Conservation (phyloP, 2,113 vertebrate species). For the Proterorhinus semilunaris region DNA sequence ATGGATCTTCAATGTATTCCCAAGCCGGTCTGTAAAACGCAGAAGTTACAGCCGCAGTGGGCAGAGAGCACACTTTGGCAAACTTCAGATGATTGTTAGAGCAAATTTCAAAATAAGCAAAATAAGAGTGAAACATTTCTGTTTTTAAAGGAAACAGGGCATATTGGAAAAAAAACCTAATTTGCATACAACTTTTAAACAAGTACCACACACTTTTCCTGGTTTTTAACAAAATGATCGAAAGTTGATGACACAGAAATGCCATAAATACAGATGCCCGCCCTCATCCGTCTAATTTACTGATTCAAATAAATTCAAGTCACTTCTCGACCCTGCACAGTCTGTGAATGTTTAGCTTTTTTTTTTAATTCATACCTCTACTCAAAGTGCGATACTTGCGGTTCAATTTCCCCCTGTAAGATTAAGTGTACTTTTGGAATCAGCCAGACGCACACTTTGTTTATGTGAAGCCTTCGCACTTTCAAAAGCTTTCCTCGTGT, state of each 20-base stretch:
- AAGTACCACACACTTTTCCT: background rate
- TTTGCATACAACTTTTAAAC: too few relatives aligned
- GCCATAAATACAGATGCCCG: background rate
- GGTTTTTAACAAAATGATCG: background rate
- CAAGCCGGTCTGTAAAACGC: background rate
- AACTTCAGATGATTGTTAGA: background rate
- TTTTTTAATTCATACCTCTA: background rate
- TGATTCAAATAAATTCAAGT: slow-evolving; percentile 2
- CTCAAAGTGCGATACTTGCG: background rate
- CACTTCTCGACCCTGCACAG: background rate
- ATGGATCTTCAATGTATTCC: background rate
- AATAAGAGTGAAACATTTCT: background rate
- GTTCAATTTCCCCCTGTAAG: background rate
- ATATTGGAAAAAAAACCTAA: too few relatives aligned
- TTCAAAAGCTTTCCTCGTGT: background rate
- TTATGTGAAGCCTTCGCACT: background rate
- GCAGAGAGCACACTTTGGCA: background rate
- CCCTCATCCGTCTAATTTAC: background rate
- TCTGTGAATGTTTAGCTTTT: background rate
- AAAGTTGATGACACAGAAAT: background rate
- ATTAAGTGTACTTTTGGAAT: slow-evolving; percentile 1
- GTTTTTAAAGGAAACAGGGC: too few relatives aligned
- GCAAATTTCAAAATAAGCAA: background rate
- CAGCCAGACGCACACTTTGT: background rate
- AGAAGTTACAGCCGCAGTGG: background rate